Percentiles rank a stretch among this genome's conserved stretches.
These are phyloP conservation scores for Pyrrhia umbra DNA, from an alignment of 2,888 invertebrate genomes.

Conservation along the genomic window DNA sequence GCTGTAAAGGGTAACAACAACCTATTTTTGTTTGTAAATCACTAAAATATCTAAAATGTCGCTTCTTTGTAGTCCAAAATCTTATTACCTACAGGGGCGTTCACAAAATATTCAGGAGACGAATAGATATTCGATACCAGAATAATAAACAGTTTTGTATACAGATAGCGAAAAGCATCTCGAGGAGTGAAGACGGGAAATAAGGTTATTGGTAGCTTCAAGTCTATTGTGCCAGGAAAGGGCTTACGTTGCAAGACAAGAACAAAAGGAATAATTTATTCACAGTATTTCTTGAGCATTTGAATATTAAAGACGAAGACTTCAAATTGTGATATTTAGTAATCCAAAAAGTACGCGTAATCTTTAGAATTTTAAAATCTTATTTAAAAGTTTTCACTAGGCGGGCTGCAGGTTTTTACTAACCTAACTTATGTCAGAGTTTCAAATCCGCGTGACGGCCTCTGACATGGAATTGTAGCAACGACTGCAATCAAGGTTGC, in stretches of 20 bases:
- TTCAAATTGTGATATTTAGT: slow-evolving; percentile 5
- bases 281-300: slow-evolving; percentile 10
- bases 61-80: slow-evolving; percentile 3
- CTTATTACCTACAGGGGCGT: slow-evolving; percentile 14
- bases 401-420: too few relatives aligned
- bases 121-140: slow-evolving; percentile 33
- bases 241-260: slow-evolving; percentile 38
- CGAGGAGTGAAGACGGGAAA: slow-evolving; percentile 66
- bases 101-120: slow-evolving; percentile 31
- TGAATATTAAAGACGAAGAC: slow-evolving; percentile 5
- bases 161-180: slow-evolving; percentile 26
- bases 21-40: background rate
- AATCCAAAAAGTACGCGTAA: too few relatives aligned
- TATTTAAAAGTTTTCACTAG: too few relatives aligned
- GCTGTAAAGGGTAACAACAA: background rate
- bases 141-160: slow-evolving; percentile 39
- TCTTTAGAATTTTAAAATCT: too few relatives aligned
- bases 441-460: too few relatives aligned
- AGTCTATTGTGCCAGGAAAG: slow-evolving; percentile 58
- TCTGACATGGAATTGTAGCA: too few relatives aligned
- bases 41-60: background rate
- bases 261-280: slow-evolving; percentile 23
- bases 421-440: too few relatives aligned
- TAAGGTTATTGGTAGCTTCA: slow-evolving; percentile 69
- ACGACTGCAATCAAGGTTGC: too few relatives aligned